phyloP scores from a whole-genome alignment of 2,888 invertebrate species.

The Lithosia quadra region DNA sequence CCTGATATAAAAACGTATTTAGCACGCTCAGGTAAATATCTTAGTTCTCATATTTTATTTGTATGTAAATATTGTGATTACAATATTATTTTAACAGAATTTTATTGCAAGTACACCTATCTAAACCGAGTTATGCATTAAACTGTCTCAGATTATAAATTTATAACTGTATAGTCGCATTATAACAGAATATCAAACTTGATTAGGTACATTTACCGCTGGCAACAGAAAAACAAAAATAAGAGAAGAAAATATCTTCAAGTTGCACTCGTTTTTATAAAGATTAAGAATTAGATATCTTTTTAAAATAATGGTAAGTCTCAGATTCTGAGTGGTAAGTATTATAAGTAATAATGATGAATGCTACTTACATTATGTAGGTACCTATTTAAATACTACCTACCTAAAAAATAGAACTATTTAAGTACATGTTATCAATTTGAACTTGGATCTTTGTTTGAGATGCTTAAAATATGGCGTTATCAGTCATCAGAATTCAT shows the following conservation, averaged over 20 bases:
- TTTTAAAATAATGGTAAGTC: too few species aligned
- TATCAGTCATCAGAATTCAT: background rate
- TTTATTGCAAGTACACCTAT: background rate
- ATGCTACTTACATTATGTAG: too few species aligned
- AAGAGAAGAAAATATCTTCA: too few species aligned
- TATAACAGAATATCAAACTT: background rate
- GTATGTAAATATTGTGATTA: background rate
- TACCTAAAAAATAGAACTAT: background rate
- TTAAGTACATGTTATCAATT: background rate
- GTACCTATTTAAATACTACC: too few species aligned
- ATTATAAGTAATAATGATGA: too few species aligned
- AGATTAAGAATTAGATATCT: too few species aligned
- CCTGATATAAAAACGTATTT: constrained; percentile 20
- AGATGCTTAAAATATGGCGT: background rate
- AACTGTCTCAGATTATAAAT: background rate
- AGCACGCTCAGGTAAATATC: constrained; percentile 39
- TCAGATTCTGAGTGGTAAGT: too few species aligned
- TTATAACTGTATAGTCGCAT: background rate
- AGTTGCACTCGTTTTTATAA: too few species aligned
- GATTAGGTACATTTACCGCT: too few species aligned
- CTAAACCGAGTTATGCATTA: background rate
- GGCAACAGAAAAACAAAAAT: too few species aligned
- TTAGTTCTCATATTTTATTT: constrained; percentile 11
- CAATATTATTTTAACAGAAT: background rate
- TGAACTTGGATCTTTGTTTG: constrained; percentile 8